These are phyloP conservation scores for Steinernema hermaphroditum DNA, from an alignment of 2,888 invertebrate genomes.

Conservation along the genomic window DNA sequence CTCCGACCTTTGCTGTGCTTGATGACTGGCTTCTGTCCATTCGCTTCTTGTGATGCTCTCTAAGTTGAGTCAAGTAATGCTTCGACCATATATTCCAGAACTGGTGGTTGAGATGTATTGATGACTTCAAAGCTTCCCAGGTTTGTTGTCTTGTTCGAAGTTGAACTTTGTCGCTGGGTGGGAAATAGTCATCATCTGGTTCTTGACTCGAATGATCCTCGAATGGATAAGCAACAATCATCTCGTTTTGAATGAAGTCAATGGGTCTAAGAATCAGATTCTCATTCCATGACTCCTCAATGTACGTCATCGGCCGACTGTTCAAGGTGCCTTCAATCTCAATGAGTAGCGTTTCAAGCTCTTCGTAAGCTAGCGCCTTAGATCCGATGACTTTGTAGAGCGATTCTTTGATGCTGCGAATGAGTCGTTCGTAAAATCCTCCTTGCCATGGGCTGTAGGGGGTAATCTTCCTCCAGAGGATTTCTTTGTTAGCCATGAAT, in stretches of 20 bases:
- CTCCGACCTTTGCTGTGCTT: conserved; percentile 1
- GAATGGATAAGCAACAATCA: neutral
- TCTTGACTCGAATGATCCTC: neutral
- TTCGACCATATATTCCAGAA: conserved; percentile 37
- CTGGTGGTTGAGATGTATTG: conserved; percentile 5
- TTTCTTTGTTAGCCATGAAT: conserved; percentile 5
- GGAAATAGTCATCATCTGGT: conserved; percentile 28
- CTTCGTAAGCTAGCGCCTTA: neutral
- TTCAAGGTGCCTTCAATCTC: conserved; percentile 32
- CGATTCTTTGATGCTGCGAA: neutral
- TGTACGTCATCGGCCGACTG: conserved; percentile 35
- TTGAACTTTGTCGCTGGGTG: conserved; percentile 29
- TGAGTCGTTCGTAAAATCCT: conserved; percentile 1
- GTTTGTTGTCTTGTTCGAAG: conserved; percentile 29
- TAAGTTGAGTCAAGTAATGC: conserved; percentile 33
- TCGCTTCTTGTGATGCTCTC: conserved; percentile 31
- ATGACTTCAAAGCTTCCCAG: conserved; percentile 31
- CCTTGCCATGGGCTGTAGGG: conserved; percentile 9
- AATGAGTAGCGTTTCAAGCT: neutral
- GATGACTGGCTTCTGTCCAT: conserved; percentile 29
- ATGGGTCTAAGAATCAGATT: conserved; percentile 34
- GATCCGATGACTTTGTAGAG: neutral
- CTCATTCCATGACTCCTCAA: conserved; percentile 28
- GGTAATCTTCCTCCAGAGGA: neutral
- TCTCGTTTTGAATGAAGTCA: conserved; percentile 35